Conservation (phyloP, 2,113 vertebrate species). For the Sinocyclocheilus anshuiensis region DNA sequence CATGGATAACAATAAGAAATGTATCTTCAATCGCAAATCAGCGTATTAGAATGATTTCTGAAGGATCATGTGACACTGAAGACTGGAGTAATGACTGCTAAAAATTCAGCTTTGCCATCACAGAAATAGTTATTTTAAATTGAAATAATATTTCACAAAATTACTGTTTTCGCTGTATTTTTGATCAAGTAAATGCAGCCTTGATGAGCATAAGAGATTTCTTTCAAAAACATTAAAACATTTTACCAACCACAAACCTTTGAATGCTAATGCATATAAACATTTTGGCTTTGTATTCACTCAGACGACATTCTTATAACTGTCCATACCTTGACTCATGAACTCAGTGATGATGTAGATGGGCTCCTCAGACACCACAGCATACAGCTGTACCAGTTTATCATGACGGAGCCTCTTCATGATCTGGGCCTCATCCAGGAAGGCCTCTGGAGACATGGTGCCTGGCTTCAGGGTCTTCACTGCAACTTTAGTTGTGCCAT, state of each 20-base stretch:
- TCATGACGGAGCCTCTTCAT: slow-evolving; percentile 97
- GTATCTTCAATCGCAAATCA: background rate
- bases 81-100: background rate
- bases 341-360: slow-evolving; percentile 98
- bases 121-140: background rate
- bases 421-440: slow-evolving; percentile 97
- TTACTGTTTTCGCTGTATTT: background rate
- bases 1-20: background rate
- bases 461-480: slow-evolving; percentile 97
- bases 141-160: background rate
- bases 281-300: background rate
- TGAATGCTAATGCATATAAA: background rate
- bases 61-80: background rate
- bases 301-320: background rate
- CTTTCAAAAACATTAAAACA: background rate
- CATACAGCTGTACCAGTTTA: slow-evolving; percentile 97
- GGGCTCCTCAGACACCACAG: slow-evolving; percentile 95
- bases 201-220: background rate
- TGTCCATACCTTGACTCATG: slow-evolving; percentile 87
- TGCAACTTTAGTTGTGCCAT: slow-evolving; percentile 92
- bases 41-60: background rate
- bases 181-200: background rate
- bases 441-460: slow-evolving; percentile 96
- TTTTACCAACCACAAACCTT: background rate
- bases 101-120: background rate